phyloP scores from a whole-genome alignment of 2,888 invertebrate species.

The Melieria omissa region DNA sequence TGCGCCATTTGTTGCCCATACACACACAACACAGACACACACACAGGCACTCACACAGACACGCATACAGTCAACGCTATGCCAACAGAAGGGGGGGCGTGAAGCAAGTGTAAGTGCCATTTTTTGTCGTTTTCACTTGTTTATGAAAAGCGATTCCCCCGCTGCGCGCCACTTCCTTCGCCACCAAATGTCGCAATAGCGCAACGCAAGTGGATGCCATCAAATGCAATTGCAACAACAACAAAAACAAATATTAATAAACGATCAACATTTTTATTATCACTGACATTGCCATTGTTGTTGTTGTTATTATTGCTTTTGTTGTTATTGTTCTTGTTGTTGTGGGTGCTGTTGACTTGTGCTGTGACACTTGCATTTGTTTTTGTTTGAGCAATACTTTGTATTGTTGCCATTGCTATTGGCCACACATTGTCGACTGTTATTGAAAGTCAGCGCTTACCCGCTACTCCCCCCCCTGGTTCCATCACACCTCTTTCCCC shows the following conservation, averaged over 20 bases:
- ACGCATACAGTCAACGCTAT: no score
- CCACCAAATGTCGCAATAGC: background rate
- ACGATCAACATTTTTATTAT: conserved; percentile 5
- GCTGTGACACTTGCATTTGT: no score
- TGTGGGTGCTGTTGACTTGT: background rate
- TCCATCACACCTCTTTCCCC: background rate
- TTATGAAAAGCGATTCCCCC: background rate
- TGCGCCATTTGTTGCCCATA: no score
- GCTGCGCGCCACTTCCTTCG: background rate
- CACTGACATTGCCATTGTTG: background rate
- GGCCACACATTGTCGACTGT: no score
- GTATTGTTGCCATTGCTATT: no score
- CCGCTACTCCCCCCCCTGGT: background rate
- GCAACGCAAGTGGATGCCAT: background rate
- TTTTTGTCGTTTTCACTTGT: background rate
- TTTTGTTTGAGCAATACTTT: no score
- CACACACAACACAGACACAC: no score
- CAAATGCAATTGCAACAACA: background rate
- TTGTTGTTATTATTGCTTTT: background rate
- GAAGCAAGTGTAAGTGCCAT: background rate
- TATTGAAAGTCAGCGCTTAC: no score
- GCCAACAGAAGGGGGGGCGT: no score
- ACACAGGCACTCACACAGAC: no score
- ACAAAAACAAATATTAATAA: conserved; percentile 1
- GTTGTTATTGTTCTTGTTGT: background rate